These are phyloP conservation scores for Scaptodrosophila lebanonensis DNA, from an alignment of 1,140 invertebrate species.

Conservation along the genomic window DNA sequence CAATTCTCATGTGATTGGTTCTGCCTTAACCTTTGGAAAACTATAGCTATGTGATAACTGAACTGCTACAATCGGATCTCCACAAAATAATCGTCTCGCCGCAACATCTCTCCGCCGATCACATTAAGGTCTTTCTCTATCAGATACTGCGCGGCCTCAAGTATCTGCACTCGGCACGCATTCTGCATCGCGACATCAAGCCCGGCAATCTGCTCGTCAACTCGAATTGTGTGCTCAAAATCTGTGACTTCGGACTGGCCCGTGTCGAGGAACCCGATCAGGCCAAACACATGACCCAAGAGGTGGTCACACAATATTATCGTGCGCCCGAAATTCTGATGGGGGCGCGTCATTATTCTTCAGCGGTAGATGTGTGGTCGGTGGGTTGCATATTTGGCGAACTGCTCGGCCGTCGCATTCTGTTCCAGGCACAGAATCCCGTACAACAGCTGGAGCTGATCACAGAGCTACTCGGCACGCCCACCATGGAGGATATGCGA, in stretches of 20 bases:
- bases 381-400: slow-evolving; percentile 99
- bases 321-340: slow-evolving; percentile 98
- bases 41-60: slow-evolving; percentile 97
- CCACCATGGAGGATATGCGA: slow-evolving; percentile 95
- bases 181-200: slow-evolving; percentile 99
- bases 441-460: slow-evolving; percentile 98
- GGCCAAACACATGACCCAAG: slow-evolving; percentile 97
- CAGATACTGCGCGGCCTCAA: slow-evolving; percentile 99
- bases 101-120: slow-evolving; percentile 97
- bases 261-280: slow-evolving; percentile 94
- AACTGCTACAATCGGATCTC: slow-evolving; percentile 98
- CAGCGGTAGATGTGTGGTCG: slow-evolving; percentile 98
- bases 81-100: slow-evolving; percentile 99
- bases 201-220: slow-evolving; percentile 99
- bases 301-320: slow-evolving; percentile 99
- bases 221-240: slow-evolving; percentile 99
- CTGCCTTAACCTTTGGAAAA: slow-evolving; percentile 32
- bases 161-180: slow-evolving; percentile 97
- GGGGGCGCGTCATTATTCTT: slow-evolving; percentile 98
- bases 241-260: slow-evolving; percentile 98
- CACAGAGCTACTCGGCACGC: slow-evolving; percentile 97
- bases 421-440: slow-evolving; percentile 97
- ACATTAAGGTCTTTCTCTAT: slow-evolving; percentile 99
- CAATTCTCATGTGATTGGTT: slow-evolving; percentile 23
- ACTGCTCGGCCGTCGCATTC: slow-evolving; percentile 93